Evolutionary conservation across 2,888 invertebrate species (phyloP), one percentile per base, ranked within the genome.

Genomic region (Apamea monoglypha): DNA sequence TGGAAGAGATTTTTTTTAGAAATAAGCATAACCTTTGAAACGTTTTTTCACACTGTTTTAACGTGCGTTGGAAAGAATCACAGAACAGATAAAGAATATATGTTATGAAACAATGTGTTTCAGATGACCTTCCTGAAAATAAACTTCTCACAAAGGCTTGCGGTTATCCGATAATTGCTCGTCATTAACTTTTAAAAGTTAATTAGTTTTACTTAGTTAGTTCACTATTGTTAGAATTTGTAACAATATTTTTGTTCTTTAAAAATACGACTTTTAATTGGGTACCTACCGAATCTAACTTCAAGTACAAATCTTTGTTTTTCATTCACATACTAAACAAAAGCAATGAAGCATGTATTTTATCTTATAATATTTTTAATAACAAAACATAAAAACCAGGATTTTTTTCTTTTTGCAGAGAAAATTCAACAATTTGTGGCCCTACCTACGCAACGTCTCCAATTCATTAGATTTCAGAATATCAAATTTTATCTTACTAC

Each of bases 121-220:
- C 8, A 29, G 29, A 36, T 71, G 61, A 84, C 84, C 81, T 83
- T 84, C 36, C 32, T 36, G 53, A 4, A 53, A 81, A 83, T 59
- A 61, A 53, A 61, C 8, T 18, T 21, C n/a, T 59, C n/a, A 16
- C 53, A 66, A 50, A 18, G 12, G 40, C 32, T 77, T 25, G 53
- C 14, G 70, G 32, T 81, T 66, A 40, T 32, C 1, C 8, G 8
- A 36, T 67, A 67, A 81, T 61, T 44, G 18, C 8, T 61, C 5
- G 29, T 44, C 63, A 53, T 83, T 85, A 50, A 21, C 16, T 50
- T 83, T 85, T 40, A 56, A 80, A 83, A 74, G 47, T 21, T 29
- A 80, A 80, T 80, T 80, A 44, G 61, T 85, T 71, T 68, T 36
- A 72, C 29, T 64, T 36, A 36, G 40, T 40, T 32, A 64, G 7